Conservation (phyloP, 2,888 invertebrate genomes). For the Xestia rhomboidea region DNA sequence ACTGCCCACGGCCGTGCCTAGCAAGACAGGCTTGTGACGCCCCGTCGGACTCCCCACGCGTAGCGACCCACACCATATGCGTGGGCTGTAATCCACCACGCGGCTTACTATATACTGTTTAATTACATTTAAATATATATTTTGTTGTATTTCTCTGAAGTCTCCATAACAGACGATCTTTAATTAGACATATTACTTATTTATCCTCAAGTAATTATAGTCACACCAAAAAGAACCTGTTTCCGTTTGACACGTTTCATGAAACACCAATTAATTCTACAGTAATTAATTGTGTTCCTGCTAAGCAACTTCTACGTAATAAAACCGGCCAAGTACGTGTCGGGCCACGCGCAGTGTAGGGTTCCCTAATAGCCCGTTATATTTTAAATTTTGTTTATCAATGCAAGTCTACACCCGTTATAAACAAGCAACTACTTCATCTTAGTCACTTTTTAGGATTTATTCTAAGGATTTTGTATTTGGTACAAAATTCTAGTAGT, state of each 20-base stretch:
- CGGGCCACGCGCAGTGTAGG: no score
- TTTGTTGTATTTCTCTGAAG: background rate
- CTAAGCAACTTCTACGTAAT: background rate
- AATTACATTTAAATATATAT: background rate
- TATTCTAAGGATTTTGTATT: no score
- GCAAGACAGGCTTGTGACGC: background rate
- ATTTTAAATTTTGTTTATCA: no score
- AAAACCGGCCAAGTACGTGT: no score
- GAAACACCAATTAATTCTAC: constrained; percentile 3
- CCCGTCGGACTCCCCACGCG: background rate
- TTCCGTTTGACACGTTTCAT: background rate
- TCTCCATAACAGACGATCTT: background rate
- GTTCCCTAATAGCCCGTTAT: no score
- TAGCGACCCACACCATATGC: background rate
- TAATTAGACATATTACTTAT: background rate
- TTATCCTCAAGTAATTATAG: background rate
- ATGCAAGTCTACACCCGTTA: no score
- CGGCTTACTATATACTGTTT: background rate
- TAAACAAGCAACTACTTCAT: no score
- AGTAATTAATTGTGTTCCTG: constrained; percentile 7
- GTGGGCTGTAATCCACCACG: background rate
- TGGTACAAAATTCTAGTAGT: no score
- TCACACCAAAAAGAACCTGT: background rate
- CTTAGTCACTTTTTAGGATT: no score
- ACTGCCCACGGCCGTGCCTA: background rate